Evolutionary conservation across 2,113 vertebrate species (phyloP).

Genomic region (Rhinopomastus cyanomelas): DNA sequence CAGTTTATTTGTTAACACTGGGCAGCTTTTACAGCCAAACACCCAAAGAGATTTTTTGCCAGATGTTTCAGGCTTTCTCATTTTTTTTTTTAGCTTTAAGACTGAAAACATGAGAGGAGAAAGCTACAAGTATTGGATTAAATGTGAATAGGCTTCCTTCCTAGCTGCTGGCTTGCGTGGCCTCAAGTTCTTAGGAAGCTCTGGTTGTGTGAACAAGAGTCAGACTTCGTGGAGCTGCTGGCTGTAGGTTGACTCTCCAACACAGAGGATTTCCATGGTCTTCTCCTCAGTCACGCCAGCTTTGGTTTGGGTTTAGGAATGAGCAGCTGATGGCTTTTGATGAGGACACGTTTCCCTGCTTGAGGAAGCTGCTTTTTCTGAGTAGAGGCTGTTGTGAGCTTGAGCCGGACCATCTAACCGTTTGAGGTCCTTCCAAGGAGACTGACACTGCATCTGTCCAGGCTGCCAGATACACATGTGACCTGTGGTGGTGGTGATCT

Average conservation of each 20-base stretch:
- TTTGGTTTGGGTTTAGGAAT: background rate
- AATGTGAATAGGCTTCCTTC: constrained; percentile 11
- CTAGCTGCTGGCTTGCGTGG: background rate
- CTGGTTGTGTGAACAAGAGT: background rate
- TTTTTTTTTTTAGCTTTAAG: constrained; percentile 55
- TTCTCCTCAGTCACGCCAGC: background rate
- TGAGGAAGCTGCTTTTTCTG: background rate
- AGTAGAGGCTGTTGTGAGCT: background rate
- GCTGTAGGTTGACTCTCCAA: background rate
- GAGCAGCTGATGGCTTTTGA: background rate
- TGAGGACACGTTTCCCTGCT: background rate
- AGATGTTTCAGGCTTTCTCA: constrained; percentile 37
- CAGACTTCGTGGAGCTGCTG: background rate
- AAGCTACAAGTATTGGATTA: constrained; percentile 35
- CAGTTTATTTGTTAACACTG: constrained; percentile 21
- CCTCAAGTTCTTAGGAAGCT: background rate
- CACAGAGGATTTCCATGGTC: background rate
- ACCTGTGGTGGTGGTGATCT: accelerated
- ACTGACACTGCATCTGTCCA: background rate
- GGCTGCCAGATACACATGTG: background rate
- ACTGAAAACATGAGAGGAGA: constrained; percentile 11
- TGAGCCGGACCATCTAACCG: background rate
- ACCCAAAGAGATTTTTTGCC: constrained; percentile 30
- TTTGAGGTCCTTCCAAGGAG: background rate
- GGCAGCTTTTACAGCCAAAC: constrained; percentile 28